phyloP scores from a whole-genome alignment of 2,888 invertebrate species.

The Xylota segnis region DNA sequence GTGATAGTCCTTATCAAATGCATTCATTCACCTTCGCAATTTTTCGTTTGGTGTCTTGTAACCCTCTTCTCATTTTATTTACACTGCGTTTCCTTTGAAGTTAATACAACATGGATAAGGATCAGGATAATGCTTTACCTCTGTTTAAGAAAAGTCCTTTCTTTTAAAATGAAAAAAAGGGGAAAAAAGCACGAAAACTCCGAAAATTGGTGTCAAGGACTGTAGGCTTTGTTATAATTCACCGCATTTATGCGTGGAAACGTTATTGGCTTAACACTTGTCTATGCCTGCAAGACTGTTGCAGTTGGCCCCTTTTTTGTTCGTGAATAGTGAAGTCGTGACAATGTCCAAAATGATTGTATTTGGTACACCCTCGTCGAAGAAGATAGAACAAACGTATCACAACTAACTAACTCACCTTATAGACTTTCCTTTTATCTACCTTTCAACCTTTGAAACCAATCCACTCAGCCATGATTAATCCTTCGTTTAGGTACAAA shows the following conservation, averaged over 20 bases:
- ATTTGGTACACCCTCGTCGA: too few species aligned
- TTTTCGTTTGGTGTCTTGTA: too few species aligned
- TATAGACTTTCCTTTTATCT: neutral
- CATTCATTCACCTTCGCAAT: too few species aligned
- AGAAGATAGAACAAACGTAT: too few species aligned
- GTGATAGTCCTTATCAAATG: too few species aligned
- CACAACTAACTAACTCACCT: too few species aligned
- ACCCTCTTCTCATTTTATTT: neutral
- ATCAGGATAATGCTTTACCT: neutral
- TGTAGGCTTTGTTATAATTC: slow-evolving; percentile 22
- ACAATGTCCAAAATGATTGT: neutral
- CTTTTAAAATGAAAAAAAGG: slow-evolving; percentile 2
- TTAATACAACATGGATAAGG: neutral
- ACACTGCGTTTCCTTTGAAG: neutral
- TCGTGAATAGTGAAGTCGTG: neutral
- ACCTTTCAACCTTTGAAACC: neutral
- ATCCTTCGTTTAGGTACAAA: neutral
- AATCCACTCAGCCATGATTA: neutral
- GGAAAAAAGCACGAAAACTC: slow-evolving; percentile 5
- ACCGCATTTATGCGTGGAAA: slow-evolving; percentile 40
- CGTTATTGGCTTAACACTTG: neutral
- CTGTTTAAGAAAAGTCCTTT: too few species aligned
- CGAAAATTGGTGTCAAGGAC: slow-evolving; percentile 33
- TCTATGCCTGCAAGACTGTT: neutral
- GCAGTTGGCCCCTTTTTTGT: neutral